A percentile compares a stretch with the other conserved stretches of the same genome.
These are phyloP conservation scores for Pachycephala philippinensis DNA, from an alignment of 2,113 vertebrate species.

Conservation along the genomic window DNA sequence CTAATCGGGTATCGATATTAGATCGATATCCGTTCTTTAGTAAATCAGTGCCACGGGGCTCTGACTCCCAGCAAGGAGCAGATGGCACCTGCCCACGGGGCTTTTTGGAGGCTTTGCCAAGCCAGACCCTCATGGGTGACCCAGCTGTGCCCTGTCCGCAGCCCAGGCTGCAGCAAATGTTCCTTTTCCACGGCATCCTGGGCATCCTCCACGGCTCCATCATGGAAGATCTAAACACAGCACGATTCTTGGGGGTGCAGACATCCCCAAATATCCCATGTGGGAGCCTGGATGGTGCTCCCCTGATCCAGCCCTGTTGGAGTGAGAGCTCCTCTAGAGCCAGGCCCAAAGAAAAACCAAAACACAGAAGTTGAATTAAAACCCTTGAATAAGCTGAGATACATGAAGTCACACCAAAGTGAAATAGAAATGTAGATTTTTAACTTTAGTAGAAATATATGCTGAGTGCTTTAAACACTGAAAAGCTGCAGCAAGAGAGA, in stretches of 20 bases:
- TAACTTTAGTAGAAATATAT: no score
- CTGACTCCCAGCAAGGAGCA: not conserved
- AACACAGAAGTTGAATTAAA: no score
- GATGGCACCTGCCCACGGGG: not conserved
- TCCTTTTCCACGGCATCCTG: not conserved
- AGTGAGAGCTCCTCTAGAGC: no score
- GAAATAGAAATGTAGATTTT: no score
- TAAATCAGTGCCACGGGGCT: not conserved
- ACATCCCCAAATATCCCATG: not conserved
- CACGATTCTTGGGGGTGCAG: not conserved
- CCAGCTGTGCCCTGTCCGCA: not conserved
- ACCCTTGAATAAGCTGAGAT: no score
- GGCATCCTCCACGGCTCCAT: fast-evolving
- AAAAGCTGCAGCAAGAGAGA: no score
- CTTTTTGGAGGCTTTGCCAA: not conserved
- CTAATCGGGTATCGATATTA: no score
- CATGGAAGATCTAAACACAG: not conserved
- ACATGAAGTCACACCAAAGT: no score
- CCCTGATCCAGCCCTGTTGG: not conserved
- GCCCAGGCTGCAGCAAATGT: not conserved
- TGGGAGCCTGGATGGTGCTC: not conserved
- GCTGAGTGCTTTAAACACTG: no score
- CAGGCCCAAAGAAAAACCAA: no score
- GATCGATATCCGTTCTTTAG: no score
- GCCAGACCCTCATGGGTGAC: not conserved